A percentile compares a stretch with the other conserved stretches of the same genome.
Evolutionary conservation across 2,888 invertebrate species (phyloP).

Genomic region (Caenorhabditis becei): DNA sequence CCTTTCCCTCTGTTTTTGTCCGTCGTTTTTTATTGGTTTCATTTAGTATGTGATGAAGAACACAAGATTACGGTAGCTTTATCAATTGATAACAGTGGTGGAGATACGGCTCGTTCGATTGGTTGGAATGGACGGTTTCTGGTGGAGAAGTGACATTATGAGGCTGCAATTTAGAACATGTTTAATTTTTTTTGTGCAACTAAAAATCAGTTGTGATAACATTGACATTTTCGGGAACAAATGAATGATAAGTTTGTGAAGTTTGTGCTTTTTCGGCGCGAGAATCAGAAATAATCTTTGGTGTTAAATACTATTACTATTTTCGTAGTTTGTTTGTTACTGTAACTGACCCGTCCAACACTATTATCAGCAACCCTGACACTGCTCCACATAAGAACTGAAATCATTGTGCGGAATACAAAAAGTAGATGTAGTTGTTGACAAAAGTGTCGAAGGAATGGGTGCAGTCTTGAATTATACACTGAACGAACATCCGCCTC

Average conservation of each 20-base stretch:
- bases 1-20: neutral
- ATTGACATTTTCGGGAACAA: too few species aligned
- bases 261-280: too few species aligned
- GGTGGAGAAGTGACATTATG: neutral
- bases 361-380: conserved; percentile 36
- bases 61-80: neutral
- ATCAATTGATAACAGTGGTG: neutral
- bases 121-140: neutral
- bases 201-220: too few species aligned
- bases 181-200: too few species aligned
- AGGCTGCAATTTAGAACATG: neutral
- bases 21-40: neutral
- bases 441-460: conserved; percentile 48
- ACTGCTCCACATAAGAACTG: conserved; percentile 57
- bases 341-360: conserved; percentile 50
- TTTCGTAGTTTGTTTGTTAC: too few species aligned
- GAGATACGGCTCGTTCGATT: neutral
- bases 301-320: too few species aligned
- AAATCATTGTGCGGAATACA: conserved; percentile 45
- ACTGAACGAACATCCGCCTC: conserved; percentile 53
- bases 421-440: conserved; percentile 47
- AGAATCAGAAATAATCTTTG: too few species aligned
- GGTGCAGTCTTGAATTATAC: conserved; percentile 56
- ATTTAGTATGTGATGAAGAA: too few species aligned
- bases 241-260: too few species aligned